phyloP scores from a whole-genome alignment of 2,888 invertebrate genomes.

The Allacma fusca region DNA sequence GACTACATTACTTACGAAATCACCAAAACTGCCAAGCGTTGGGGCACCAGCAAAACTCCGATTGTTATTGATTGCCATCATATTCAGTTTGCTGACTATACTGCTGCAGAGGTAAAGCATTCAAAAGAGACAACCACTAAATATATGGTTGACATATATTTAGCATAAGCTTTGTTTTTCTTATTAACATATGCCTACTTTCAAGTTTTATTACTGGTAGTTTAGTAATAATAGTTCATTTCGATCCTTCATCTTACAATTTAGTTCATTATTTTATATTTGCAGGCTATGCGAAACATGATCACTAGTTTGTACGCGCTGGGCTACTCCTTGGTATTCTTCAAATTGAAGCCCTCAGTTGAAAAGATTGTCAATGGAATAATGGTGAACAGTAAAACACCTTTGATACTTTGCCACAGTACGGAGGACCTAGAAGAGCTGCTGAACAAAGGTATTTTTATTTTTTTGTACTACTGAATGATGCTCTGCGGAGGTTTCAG shows the following conservation, averaged over 20 bases:
- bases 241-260: no score
- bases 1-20: slow-evolving; percentile 85
- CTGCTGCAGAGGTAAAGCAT: slow-evolving; percentile 75
- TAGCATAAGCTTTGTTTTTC: no score
- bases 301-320: neutral
- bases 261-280: neutral
- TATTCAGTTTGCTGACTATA: slow-evolving; percentile 88
- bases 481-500: no score
- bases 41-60: slow-evolving; percentile 72
- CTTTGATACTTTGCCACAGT: slow-evolving; percentile 14
- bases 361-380: slow-evolving; percentile 8
- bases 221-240: no score
- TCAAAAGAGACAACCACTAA: no score
- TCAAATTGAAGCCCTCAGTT: slow-evolving; percentile 30
- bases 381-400: neutral
- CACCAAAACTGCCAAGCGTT: slow-evolving; percentile 74
- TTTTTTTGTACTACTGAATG: no score
- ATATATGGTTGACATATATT: no score
- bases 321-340: slow-evolving; percentile 25
- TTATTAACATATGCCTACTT: no score
- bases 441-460: neutral
- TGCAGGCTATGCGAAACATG: slow-evolving; percentile 23
- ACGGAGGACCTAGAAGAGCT: neutral
- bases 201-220: no score
- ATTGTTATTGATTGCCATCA: slow-evolving; percentile 88